Percentiles rank a stretch among this genome's conserved stretches.
These are phyloP conservation scores for Xiphophorus maculatus DNA, from an alignment of 2,113 vertebrate genomes.

Conservation along the genomic window DNA sequence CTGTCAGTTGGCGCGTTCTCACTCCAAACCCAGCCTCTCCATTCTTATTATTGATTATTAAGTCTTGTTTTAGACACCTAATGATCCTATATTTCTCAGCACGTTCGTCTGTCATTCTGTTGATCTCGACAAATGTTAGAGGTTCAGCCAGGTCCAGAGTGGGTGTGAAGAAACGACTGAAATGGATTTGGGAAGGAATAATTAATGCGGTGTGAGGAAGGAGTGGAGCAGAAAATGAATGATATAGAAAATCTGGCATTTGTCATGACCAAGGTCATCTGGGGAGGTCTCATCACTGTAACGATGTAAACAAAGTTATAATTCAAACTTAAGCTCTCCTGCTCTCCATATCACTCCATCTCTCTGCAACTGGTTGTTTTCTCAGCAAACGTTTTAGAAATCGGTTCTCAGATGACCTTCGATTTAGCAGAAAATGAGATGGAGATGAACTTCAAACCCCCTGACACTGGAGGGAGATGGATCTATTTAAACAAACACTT, in stretches of 20 bases:
- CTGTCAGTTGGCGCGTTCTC: not conserved
- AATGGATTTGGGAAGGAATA: conserved; percentile 1
- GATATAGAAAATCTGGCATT: conserved; percentile 42
- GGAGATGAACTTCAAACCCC: not conserved
- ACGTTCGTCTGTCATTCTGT: not conserved
- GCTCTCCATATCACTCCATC: conserved; percentile 8
- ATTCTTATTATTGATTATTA: not conserved
- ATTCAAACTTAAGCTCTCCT: conserved; percentile 45
- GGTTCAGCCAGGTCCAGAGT: not conserved
- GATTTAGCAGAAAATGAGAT: not conserved
- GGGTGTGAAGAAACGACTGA: not conserved
- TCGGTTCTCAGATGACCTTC: not conserved
- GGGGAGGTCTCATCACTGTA: conserved; percentile 39
- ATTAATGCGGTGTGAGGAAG: not conserved
- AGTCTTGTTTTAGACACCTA: not conserved
- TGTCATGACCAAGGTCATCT: conserved; percentile 49
- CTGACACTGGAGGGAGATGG: not conserved
- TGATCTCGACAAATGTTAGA: not conserved
- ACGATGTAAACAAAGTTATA: conserved; percentile 57
- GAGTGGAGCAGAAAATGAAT: conserved; percentile 28
- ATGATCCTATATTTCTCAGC: not conserved
- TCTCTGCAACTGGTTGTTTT: not conserved
- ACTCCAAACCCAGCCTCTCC: not conserved
- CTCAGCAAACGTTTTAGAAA: not conserved
- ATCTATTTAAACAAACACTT: too few relatives aligned